Evolutionary conservation across 2,797 vertebrate genomes (phyloP).

Genomic region (Mus minutoides): DNA sequence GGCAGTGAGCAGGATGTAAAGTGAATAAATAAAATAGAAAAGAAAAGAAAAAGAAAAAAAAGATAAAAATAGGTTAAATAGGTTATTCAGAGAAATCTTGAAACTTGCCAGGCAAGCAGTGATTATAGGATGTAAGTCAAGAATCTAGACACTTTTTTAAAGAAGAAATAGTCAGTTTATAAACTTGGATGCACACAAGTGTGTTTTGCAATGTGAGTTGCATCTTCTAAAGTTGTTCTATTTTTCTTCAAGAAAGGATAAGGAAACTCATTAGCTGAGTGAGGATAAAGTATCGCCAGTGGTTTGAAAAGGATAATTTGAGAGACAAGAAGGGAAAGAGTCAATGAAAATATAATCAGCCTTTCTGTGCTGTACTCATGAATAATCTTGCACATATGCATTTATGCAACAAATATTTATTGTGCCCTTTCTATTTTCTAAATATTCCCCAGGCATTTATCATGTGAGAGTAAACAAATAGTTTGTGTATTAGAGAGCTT

Average conservation of each 20-base stretch:
- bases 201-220: neutral
- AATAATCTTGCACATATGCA: neutral
- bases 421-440: neutral
- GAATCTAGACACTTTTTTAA: neutral
- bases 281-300: neutral
- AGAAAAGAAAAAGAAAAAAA: no score
- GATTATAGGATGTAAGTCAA: neutral
- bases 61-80: neutral
- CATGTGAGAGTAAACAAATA: neutral
- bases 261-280: neutral
- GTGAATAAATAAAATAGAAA: neutral
- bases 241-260: conserved; percentile 21
- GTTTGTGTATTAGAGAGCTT: neutral
- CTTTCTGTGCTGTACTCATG: neutral
- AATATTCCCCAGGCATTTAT: neutral
- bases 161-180: neutral
- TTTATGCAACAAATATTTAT: conserved; percentile 34
- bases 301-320: neutral
- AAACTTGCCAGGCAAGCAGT: neutral
- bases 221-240: neutral
- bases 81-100: neutral
- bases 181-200: neutral
- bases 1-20: neutral
- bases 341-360: neutral
- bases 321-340: neutral